Evolutionary conservation across 1,140 invertebrate genomes (phyloP).

Genomic region (Drosophila eugracilis): DNA sequence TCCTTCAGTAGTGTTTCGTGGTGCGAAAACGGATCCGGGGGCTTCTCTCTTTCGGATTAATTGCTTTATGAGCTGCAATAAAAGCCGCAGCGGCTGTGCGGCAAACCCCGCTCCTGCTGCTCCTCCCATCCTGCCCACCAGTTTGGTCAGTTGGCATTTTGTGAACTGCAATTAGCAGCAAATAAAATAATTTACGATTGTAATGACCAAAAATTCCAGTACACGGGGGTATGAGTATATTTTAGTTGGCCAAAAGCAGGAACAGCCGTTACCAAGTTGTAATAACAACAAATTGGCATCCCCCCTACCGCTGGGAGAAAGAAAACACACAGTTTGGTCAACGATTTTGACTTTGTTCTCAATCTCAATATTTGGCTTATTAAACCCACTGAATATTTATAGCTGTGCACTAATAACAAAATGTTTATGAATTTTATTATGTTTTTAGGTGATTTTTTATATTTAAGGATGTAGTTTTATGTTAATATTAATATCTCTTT

Average conservation of each 20-base stretch:
- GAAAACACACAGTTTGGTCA: not conserved
- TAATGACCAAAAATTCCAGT: slow-evolving; percentile 61
- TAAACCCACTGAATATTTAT: slow-evolving; percentile 70
- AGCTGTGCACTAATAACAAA: slow-evolving; percentile 3
- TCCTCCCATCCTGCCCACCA: not conserved
- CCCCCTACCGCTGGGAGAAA: not conserved
- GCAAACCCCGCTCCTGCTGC: too few relatives aligned
- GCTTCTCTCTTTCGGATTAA: slow-evolving; percentile 48
- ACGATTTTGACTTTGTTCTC: slow-evolving; percentile 2
- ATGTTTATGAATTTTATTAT: too few relatives aligned
- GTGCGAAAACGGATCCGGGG: not conserved
- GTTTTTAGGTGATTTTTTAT: too few relatives aligned
- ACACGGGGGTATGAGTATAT: not conserved
- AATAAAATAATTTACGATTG: slow-evolving; percentile 84
- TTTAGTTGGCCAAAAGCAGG: slow-evolving; percentile 1
- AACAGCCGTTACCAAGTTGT: slow-evolving; percentile 52
- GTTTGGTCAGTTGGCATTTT: slow-evolving; percentile 48
- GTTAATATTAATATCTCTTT: too few relatives aligned
- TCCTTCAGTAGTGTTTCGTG: not conserved
- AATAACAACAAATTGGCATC: slow-evolving; percentile 74
- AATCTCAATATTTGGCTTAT: slow-evolving; percentile 47
- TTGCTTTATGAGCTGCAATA: slow-evolving; percentile 81
- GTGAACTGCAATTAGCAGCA: slow-evolving; percentile 82
- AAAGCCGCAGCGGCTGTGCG: slow-evolving; percentile 37
- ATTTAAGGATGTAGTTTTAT: too few relatives aligned